A percentile compares a stretch with the other conserved stretches of the same genome.
phyloP scores from a whole-genome alignment of 2,888 invertebrate species.

The Rhorus exstirpatorius region DNA sequence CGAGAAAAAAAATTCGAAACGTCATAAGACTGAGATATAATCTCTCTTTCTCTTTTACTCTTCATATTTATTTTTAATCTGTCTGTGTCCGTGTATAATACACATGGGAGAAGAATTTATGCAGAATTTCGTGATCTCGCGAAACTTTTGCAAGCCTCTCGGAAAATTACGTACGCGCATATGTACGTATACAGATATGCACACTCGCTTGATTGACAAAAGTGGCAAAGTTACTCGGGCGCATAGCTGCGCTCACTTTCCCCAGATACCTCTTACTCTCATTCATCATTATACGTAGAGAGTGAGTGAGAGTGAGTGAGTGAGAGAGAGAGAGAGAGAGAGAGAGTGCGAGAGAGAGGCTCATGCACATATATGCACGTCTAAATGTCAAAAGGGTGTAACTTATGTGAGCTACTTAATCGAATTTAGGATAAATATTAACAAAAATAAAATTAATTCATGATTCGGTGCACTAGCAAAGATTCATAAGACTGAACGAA shows the following conservation, averaged over 20 bases:
- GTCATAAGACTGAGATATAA: slow-evolving; percentile 12
- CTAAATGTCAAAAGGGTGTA: no score
- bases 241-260: slow-evolving; percentile 42
- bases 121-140: slow-evolving; percentile 19
- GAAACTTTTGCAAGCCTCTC: slow-evolving; percentile 42
- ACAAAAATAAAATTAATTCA: no score
- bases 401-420: no score
- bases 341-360: not conserved
- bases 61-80: not conserved
- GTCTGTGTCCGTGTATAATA: not conserved
- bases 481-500: no score
- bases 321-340: not conserved
- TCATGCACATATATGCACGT: no score
- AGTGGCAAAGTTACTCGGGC: slow-evolving; percentile 38
- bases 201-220: not conserved
- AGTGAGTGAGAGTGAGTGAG: not conserved
- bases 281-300: slow-evolving; percentile 18
- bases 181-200: slow-evolving; percentile 8
- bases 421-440: no score
- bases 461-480: no score
- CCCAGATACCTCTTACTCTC: slow-evolving; percentile 33
- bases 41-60: not conserved
- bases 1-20: not conserved
- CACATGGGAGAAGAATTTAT: slow-evolving; percentile 15
- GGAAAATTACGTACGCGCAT: slow-evolving; percentile 16